Conservation (phyloP, 2,797 vertebrate species). For the Bufotes viridis region DNA sequence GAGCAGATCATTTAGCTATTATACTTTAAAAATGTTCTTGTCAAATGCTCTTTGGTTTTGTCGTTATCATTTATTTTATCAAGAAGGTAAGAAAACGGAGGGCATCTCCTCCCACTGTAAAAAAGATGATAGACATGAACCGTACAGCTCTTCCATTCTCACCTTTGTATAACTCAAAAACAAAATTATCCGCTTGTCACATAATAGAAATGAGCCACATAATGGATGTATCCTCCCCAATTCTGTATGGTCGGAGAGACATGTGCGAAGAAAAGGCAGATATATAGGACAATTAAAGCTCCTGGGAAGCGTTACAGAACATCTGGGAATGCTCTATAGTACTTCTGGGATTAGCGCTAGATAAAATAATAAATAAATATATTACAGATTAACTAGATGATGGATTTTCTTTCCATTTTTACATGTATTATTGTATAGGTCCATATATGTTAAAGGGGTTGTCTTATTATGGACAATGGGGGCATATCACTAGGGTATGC, state of each 20-base stretch:
- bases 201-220: neutral
- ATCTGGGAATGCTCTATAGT: conserved; percentile 6
- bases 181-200: neutral
- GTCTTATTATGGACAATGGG: no score
- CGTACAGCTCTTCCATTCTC: neutral
- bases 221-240: neutral
- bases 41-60: neutral
- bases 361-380: conserved; percentile 4
- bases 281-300: conserved; percentile 7
- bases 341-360: conserved; percentile 1
- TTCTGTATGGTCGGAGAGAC: conserved; percentile 3
- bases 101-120: neutral
- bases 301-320: neutral
- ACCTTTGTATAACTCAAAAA: neutral
- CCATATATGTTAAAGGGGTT: neutral
- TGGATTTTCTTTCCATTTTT: neutral
- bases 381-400: neutral
- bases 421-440: neutral
- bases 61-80: neutral
- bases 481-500: no score
- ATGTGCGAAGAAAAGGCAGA: neutral
- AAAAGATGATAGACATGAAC: neutral
- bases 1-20: neutral
- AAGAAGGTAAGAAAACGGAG: neutral
- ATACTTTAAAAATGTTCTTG: no score